phyloP scores from a whole-genome alignment of 2,113 vertebrate genomes.

The Nestor notabilis region DNA sequence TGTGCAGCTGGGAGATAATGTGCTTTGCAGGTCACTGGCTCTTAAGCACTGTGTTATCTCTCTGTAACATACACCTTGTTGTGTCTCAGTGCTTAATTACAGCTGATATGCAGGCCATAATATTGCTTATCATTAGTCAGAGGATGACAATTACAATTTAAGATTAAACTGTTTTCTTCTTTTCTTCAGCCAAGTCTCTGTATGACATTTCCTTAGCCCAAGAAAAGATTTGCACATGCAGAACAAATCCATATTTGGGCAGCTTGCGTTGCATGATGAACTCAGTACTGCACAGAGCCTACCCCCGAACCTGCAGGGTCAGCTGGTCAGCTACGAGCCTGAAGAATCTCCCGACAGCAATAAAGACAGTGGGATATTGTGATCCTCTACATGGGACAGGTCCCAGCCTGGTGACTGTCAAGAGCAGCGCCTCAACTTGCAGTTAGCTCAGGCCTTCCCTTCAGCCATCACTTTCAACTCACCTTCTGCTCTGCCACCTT shows the following conservation, averaged over 20 bases:
- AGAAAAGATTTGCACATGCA: conserved; percentile 58
- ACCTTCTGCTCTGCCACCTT: not conserved
- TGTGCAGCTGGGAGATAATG: conserved; percentile 49
- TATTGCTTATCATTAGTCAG: conserved; percentile 63
- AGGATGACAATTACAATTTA: conserved; percentile 62
- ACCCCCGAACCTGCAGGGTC: not conserved
- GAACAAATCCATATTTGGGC: conserved; percentile 43
- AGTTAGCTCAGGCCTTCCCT: not conserved
- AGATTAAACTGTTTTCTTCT: conserved; percentile 54
- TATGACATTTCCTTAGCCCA: conserved; percentile 25
- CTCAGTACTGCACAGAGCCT: not conserved
- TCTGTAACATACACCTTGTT: conserved; percentile 61
- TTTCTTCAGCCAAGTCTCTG: conserved; percentile 33
- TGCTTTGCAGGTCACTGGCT: conserved; percentile 52
- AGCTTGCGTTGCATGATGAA: not conserved
- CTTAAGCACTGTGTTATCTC: conserved; percentile 51
- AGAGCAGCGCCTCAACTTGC: not conserved
- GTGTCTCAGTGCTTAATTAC: conserved; percentile 61
- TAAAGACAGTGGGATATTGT: not conserved
- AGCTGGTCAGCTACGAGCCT: not conserved
- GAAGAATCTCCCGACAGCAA: not conserved
- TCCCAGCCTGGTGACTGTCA: not conserved
- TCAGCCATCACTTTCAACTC: not conserved
- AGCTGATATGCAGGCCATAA: conserved; percentile 30
- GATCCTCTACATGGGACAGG: not conserved